These are phyloP conservation scores for Astropecten irregularis DNA, from an alignment of 53 echinoderm and acorn worm species.

Conservation along the genomic window DNA sequence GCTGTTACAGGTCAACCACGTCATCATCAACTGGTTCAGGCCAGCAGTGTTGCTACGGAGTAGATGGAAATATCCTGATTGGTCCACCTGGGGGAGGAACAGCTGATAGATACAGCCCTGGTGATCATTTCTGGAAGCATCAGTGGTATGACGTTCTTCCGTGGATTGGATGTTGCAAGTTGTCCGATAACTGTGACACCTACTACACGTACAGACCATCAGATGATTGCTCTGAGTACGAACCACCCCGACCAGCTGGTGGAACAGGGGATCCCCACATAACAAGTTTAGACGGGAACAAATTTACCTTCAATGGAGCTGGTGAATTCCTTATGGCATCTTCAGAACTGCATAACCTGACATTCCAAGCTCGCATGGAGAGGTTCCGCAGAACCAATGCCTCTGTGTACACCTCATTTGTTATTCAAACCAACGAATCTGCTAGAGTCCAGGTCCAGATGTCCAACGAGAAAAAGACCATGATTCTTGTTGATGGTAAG, in stretches of 20 bases:
- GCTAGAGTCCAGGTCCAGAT: slow-evolving; percentile 57
- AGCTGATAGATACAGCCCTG: slow-evolving; percentile 49
- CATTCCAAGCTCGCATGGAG: slow-evolving; percentile 72
- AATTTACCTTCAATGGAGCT: slow-evolving; percentile 71
- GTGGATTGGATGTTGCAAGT: slow-evolving; percentile 56
- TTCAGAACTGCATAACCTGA: slow-evolving; percentile 35
- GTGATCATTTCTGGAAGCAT: slow-evolving; percentile 6
- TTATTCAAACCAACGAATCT: slow-evolving; percentile 54
- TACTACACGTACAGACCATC: slow-evolving; percentile 66
- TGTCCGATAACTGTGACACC: slow-evolving; percentile 23
- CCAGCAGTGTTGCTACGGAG: slow-evolving; percentile 67
- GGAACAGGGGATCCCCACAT: slow-evolving; percentile 70
- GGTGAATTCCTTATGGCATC: slow-evolving; percentile 66
- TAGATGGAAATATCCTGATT: slow-evolving; percentile 51
- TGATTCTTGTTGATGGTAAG: slow-evolving; percentile 55
- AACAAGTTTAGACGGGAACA: slow-evolving; percentile 52
- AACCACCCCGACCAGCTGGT: slow-evolving; percentile 54
- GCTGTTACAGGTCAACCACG: slow-evolving; percentile 43
- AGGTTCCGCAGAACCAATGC: slow-evolving; percentile 46
- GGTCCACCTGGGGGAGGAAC: slow-evolving; percentile 69
- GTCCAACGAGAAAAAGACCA: slow-evolving; percentile 40
- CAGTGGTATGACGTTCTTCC: slow-evolving; percentile 61
- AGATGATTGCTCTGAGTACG: slow-evolving; percentile 64
- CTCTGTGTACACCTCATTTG: slow-evolving; percentile 63
- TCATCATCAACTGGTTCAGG: slow-evolving; percentile 15